Percentiles rank a stretch among this genome's conserved stretches.
phyloP scores from a whole-genome alignment of 2,888 invertebrate species.

The Proisotoma minuta region DNA sequence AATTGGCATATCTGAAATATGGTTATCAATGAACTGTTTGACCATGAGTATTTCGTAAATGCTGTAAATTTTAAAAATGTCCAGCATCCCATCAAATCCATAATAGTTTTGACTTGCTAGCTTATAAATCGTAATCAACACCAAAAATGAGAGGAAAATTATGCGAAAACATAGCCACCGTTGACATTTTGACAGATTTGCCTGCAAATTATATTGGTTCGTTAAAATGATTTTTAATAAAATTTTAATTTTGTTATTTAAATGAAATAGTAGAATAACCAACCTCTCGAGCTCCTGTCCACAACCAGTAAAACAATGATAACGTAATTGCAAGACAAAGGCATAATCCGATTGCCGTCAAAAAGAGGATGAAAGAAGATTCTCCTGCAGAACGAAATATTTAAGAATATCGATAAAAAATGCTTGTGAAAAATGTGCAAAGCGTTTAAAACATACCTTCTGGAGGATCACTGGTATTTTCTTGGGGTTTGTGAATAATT shows the following conservation, averaged over 20 bases:
- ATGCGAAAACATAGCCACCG: slow-evolving; percentile 36
- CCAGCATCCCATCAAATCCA: slow-evolving; percentile 30
- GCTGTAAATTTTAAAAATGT: slow-evolving; percentile 32
- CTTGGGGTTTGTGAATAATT: slow-evolving; percentile 23
- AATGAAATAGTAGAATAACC: too few relatives aligned
- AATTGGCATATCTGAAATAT: slow-evolving; percentile 27
- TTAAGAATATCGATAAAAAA: neutral
- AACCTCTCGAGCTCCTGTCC: slow-evolving; percentile 22
- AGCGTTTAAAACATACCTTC: slow-evolving; percentile 14
- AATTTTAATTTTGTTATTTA: too few relatives aligned
- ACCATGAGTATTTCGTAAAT: slow-evolving; percentile 35
- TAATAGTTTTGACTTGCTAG: slow-evolving; percentile 32
- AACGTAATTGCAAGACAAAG: slow-evolving; percentile 30
- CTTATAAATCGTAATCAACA: slow-evolving; percentile 34
- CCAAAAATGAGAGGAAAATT: slow-evolving; percentile 25
- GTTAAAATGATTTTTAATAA: too few relatives aligned
- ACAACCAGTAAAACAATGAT: slow-evolving; percentile 31
- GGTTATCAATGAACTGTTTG: slow-evolving; percentile 31
- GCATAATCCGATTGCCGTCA: slow-evolving; percentile 28
- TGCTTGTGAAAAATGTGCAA: neutral
- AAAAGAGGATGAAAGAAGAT: slow-evolving; percentile 28
- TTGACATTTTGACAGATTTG: slow-evolving; percentile 33
- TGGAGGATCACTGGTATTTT: slow-evolving; percentile 25
- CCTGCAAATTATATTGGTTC: too few relatives aligned
- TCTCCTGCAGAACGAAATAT: slow-evolving; percentile 16